Conservation (phyloP, 2,888 invertebrate species). For the Acanthosepion esculentum region DNA sequence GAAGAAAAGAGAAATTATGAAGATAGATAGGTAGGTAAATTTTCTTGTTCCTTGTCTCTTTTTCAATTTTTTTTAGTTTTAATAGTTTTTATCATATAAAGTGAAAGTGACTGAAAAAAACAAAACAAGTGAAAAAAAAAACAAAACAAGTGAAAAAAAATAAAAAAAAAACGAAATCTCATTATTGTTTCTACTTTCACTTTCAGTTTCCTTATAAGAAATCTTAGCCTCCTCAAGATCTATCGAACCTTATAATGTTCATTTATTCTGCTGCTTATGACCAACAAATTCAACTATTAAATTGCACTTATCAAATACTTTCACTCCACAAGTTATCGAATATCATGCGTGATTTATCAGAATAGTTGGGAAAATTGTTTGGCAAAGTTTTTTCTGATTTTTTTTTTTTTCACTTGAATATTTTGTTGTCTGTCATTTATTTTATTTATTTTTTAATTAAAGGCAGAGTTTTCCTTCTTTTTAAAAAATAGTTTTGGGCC, state of each 20-base stretch:
- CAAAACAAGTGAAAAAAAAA: not conserved
- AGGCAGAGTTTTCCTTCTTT: too few relatives aligned
- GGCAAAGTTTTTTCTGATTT: not conserved
- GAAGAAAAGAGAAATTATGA: not conserved
- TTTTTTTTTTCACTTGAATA: not conserved
- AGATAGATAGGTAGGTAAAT: not conserved
- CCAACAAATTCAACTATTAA: conserved; percentile 6
- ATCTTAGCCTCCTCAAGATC: not conserved
- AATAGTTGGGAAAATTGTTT: not conserved
- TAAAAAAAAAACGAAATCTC: not conserved
- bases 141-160: not conserved
- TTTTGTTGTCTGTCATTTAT: not conserved
- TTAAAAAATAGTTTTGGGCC: too few relatives aligned
- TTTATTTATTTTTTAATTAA: too few relatives aligned
- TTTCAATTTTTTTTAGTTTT: not conserved
- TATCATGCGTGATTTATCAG: not conserved
- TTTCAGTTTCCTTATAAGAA: not conserved
- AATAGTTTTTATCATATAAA: not conserved
- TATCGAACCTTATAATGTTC: not conserved
- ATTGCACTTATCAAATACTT: conserved; percentile 33
- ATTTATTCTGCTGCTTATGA: conserved; percentile 20
- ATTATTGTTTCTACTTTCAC: not conserved
- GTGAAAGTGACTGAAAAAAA: not conserved
- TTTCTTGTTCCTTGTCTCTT: not conserved
- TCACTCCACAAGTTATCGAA: conserved; percentile 17